These are phyloP conservation scores for Copidosoma aretas DNA, from an alignment of 2,888 invertebrate species.

Conservation along the genomic window DNA sequence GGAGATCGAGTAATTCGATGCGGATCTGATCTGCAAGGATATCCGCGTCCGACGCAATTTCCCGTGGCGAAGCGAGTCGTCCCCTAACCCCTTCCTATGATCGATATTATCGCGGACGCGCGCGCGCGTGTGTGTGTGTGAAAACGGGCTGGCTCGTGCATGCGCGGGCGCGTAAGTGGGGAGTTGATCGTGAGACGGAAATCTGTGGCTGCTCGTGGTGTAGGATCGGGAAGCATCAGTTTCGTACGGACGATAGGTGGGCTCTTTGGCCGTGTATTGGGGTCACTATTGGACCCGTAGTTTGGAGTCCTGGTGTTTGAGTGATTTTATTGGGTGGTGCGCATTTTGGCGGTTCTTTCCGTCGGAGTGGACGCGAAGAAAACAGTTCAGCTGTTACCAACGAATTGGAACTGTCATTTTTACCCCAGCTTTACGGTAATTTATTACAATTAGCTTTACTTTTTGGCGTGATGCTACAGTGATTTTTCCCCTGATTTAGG, in stretches of 20 bases:
- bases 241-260: background rate
- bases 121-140: background rate
- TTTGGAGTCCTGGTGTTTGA: too few species aligned
- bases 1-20: background rate
- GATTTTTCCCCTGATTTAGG: too few species aligned
- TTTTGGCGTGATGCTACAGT: too few species aligned
- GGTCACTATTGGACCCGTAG: too few species aligned
- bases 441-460: too few species aligned
- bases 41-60: conserved; percentile 47
- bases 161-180: background rate
- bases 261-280: too few species aligned
- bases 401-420: too few species aligned
- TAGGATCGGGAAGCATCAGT: conserved; percentile 1
- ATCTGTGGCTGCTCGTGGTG: conserved; percentile 9
- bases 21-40: conserved; percentile 44
- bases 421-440: too few species aligned
- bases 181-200: conserved; percentile 22
- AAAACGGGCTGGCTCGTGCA: background rate
- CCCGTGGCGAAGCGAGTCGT: conserved; percentile 32
- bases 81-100: background rate
- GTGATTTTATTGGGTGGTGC: too few species aligned
- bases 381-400: too few species aligned
- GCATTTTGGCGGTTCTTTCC: too few species aligned
- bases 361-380: too few species aligned
- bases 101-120: background rate